These are phyloP conservation scores for Asbolus verrucosus DNA, from an alignment of 1,140 invertebrate species.

Conservation along the genomic window DNA sequence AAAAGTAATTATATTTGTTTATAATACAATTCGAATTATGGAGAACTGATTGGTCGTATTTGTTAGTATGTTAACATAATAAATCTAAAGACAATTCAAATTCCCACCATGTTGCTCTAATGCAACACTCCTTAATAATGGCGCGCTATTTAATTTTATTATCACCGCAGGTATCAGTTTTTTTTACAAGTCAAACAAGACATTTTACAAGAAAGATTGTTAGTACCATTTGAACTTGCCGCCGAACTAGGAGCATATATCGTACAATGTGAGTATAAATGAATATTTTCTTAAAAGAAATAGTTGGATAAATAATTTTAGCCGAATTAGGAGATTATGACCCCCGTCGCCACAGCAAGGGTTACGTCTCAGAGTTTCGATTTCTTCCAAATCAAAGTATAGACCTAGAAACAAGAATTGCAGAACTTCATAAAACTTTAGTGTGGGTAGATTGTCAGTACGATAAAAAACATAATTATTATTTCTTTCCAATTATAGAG, in stretches of 20 bases:
- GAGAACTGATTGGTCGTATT: no score
- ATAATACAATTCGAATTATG: no score
- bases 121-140: background rate
- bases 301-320: slow-evolving; percentile 68
- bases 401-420: slow-evolving; percentile 88
- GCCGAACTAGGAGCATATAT: slow-evolving; percentile 93
- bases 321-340: slow-evolving; percentile 99
- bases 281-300: slow-evolving; percentile 14
- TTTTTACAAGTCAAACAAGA: slow-evolving; percentile 97
- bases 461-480: slow-evolving; percentile 21
- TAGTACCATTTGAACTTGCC: slow-evolving; percentile 89
- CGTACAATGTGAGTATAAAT: slow-evolving; percentile 90
- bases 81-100: no score
- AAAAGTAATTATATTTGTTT: no score
- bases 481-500: slow-evolving; percentile 64
- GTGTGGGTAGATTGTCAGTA: slow-evolving; percentile 71
- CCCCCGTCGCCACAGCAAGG: slow-evolving; percentile 85
- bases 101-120: background rate
- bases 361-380: slow-evolving; percentile 97
- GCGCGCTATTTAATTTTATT: background rate
- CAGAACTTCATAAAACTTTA: slow-evolving; percentile 89
- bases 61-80: no score
- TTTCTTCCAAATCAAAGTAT: slow-evolving; percentile 94
- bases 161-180: slow-evolving; percentile 87
- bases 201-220: slow-evolving; percentile 89